Evolutionary conservation across 2,113 vertebrate genomes (phyloP), one percentile per base, ranked within the genome.

Genomic region (Colinus virginianus): DNA sequence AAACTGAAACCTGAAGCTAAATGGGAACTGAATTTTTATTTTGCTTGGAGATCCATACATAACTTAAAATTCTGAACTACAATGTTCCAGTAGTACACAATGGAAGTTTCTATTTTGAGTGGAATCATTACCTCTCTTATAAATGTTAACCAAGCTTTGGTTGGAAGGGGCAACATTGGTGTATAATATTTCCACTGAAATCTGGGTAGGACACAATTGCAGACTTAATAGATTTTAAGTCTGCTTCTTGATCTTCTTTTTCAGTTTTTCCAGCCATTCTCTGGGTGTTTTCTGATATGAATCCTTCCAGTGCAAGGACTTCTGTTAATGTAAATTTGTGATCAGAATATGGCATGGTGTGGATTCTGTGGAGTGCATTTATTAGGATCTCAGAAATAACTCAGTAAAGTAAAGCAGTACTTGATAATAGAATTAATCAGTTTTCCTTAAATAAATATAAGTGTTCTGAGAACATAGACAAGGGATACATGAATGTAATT

Each of bases 401-500:
- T 56, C 18, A 34, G 20, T 23, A 43, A 23, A 21, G 4, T 59
- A 66, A 67, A 84, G 34, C 43, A 92, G 18, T 69, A 49, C 20
- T 79, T 11, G 18, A 23, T 7, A 79, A 68, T 28, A 32, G 67
- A 34, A n/a, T 36, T 45, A 15, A 43, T 36, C 38, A 26, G 2
- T 77, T 87, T 85, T 67, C 38, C 23, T 4, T 80, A 90, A 74
- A 64, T 71, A 25, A 4, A 8, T 75, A 32, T 36, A 61, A 18
- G 17, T 36, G 2, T 62, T 84, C 77, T 70, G 61, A 79, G 91
- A 78, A 42, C 5, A 5, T 62, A 20, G 8, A 32, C 22, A 10
- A 40, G 61, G 38, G n/a, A 46, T 22, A 2, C 40, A 49, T 87
- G 7, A 63, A 4, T 0, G 0, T 77, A 17, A 38, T 45, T 86